phyloP scores from a whole-genome alignment of 2,113 vertebrate species.

The Phoenicopterus ruber region DNA sequence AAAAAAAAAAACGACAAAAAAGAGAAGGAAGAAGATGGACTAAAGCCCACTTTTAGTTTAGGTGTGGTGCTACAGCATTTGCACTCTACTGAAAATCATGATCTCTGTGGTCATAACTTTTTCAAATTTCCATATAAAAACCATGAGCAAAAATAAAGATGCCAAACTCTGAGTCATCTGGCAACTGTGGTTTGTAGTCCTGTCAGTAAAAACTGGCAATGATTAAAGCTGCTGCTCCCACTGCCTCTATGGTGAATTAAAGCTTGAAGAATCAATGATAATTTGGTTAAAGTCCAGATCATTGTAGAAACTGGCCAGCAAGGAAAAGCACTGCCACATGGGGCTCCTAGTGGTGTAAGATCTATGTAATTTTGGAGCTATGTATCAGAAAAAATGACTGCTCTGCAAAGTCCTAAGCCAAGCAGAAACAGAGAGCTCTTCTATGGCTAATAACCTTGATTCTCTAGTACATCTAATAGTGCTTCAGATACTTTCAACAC shows the following conservation, averaged over 20 bases:
- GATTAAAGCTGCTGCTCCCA: constrained; percentile 36
- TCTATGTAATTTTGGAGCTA: constrained; percentile 6
- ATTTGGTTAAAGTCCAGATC: constrained; percentile 29
- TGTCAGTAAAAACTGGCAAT: constrained; percentile 55
- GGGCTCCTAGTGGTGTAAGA: background rate
- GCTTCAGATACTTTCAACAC: background rate
- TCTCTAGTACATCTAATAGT: background rate
- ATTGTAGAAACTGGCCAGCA: constrained; percentile 15
- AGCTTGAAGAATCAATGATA: constrained; percentile 21
- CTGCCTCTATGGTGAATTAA: constrained; percentile 26
- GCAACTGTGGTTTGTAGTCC: constrained; percentile 25
- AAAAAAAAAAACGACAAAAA: background rate
- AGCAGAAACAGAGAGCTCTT: background rate
- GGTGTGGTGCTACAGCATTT: constrained; percentile 28
- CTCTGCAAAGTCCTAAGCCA: background rate
- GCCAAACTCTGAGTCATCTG: constrained; percentile 59
- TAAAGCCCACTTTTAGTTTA: constrained; percentile 24
- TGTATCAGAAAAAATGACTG: constrained; percentile 7
- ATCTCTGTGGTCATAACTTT: constrained; percentile 28
- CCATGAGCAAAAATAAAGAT: constrained; percentile 14
- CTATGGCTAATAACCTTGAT: background rate
- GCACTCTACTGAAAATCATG: constrained; percentile 39
- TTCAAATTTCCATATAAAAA: constrained; percentile 62
- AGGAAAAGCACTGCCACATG: constrained; percentile 18
- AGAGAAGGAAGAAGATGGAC: background rate